Evolutionary conservation across 2,113 vertebrate species (phyloP), one percentile per base, ranked within the genome.

Genomic region (Setophaga coronata): DNA sequence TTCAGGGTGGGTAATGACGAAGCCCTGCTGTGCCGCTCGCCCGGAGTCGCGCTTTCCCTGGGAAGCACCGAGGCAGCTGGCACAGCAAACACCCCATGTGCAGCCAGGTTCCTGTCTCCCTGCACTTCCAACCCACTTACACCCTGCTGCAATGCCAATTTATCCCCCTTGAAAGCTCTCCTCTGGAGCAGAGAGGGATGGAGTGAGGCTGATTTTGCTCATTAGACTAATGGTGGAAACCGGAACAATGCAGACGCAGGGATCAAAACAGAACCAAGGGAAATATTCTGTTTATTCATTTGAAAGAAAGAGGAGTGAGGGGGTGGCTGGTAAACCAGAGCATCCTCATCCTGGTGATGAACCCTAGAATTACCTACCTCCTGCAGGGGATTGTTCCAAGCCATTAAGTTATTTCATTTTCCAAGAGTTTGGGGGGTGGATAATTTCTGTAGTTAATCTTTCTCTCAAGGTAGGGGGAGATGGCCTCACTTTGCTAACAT

Each of bases 21-120:
- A 87, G 72, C 76, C 76, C 60, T 70, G 82, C 74, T 77, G 66
- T 47, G 82, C 86, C 7, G 19, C 76, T 86, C 14, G 2, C 78
- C 70, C 23, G 0, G 0, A 50, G 28, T 14, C 1, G 0, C 5
- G 28, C 64, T 72, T 53, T 77, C 6, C 65, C 53, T 0, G 0
- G 42, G 87, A 57, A 91, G 83, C 45, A 36, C 31, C 0, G 3
- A 29, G 66, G 66, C 74, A 64, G 38, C 74, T 33, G 14, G 60
- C 64, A 20, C 6, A 26, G 67, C 11, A 4, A 61, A 11, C 1
- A 0, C 47, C 42, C 47, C 0, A 0, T 12, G 18, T 65, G 66
- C 67, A 56, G 73, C 93, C 61, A 33, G 34, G 26, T 51, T 76
- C 82, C 64, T 3, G 0, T 82, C 72, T 91, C 51, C 2, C 0